These are phyloP conservation scores for zebrafish (Danio rerio) DNA, from an alignment of 2,113 vertebrate species.

Conservation along the genomic window GRCz12tu NC_133180.1:26768501-26769000, in stretches of 20 bases:
- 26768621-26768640: constrained; percentile 76
- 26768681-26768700: constrained; percentile 67
- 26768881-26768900: constrained; percentile 74
- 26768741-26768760: constrained; percentile 65
- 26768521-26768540: constrained; percentile 81
- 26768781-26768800: constrained; percentile 72
- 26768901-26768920: constrained; percentile 77
- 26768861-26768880: constrained; percentile 79
- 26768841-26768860: constrained; percentile 79
- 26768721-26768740: constrained; percentile 68
- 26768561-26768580: constrained; percentile 87
- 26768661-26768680: constrained; percentile 53
- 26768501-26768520: constrained; percentile 95
- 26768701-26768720: constrained; percentile 41
- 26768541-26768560: constrained; percentile 83
- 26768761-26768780: constrained; percentile 58
- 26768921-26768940: constrained; percentile 67
- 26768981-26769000: constrained; percentile 76
- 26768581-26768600: constrained; percentile 74
- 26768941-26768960: constrained; percentile 69
- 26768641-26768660: constrained; percentile 71
- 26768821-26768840: constrained; percentile 74
- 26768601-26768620: constrained; percentile 58
- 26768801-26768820: constrained; percentile 78
- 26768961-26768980: constrained; percentile 83